These are phyloP conservation scores for Gortyna flavago DNA, from an alignment of 2,888 invertebrate genomes.

Conservation along the genomic window DNA sequence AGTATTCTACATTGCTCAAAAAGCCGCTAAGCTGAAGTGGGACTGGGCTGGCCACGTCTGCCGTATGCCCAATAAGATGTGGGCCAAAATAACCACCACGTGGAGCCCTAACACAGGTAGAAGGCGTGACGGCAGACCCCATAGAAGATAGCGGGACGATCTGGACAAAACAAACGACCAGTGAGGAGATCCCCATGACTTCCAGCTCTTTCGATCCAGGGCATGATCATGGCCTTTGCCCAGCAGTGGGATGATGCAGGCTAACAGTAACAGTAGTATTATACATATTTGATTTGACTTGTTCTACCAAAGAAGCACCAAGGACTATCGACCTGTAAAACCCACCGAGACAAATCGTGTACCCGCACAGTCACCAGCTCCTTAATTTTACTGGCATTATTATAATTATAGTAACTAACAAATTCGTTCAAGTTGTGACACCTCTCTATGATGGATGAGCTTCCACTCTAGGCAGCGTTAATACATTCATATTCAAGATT, in stretches of 20 bases:
- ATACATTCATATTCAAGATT: constrained; percentile 42
- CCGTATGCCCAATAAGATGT: too few relatives aligned
- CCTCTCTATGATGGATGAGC: constrained; percentile 54
- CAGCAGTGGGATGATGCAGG: too few relatives aligned
- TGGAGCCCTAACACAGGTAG: too few relatives aligned
- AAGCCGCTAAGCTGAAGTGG: too few relatives aligned
- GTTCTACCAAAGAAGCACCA: background rate
- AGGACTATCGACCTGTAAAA: background rate
- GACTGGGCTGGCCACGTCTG: too few relatives aligned
- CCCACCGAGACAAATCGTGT: constrained; percentile 7
- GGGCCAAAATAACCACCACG: too few relatives aligned
- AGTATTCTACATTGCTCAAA: background rate
- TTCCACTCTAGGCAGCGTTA: constrained; percentile 7
- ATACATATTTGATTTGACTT: background rate
- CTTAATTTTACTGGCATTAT: constrained; percentile 41
- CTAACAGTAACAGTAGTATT: background rate
- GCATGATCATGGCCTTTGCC: too few relatives aligned
- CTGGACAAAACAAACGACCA: too few relatives aligned
- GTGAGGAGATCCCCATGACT: too few relatives aligned
- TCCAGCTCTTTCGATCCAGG: too few relatives aligned
- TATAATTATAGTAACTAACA: constrained; percentile 50
- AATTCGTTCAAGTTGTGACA: constrained; percentile 56
- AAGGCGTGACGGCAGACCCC: too few relatives aligned
- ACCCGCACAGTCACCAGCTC: background rate
- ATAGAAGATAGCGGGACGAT: too few relatives aligned